These are phyloP conservation scores for Daboia siamensis DNA, from an alignment of 2,113 vertebrate species.

Conservation along the genomic window DNA sequence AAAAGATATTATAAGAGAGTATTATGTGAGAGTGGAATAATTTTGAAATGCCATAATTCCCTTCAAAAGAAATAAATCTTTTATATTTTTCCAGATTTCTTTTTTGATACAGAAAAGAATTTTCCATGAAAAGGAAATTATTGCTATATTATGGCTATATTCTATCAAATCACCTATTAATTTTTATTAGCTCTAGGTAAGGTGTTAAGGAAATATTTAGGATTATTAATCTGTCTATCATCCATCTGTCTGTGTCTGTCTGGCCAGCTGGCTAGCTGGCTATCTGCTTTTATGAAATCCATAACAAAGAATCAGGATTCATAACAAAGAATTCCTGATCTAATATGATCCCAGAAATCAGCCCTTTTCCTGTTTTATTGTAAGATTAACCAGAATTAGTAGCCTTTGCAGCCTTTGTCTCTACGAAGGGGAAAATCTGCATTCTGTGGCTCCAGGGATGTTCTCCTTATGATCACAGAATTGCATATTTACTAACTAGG, in stretches of 20 bases:
- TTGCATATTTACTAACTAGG: not conserved
- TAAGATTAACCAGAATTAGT: not conserved
- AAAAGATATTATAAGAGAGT: accelerated
- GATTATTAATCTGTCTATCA: not conserved
- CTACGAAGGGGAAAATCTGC: not conserved
- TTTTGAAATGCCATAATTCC: not conserved
- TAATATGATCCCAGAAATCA: not conserved
- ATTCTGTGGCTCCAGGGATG: not conserved
- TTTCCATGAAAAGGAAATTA: not conserved
- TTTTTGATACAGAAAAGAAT: not conserved
- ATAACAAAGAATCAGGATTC: not conserved
- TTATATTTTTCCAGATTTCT: not conserved
- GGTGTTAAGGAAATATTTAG: not conserved
- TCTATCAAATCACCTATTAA: not conserved
- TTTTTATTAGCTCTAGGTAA: not conserved
- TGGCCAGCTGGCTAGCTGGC: not conserved
- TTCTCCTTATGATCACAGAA: not conserved
- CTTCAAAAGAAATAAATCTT: not conserved
- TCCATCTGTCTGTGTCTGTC: not conserved
- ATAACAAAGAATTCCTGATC: not conserved
- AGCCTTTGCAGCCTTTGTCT: not conserved
- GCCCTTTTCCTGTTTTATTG: not conserved
- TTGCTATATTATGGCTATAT: not conserved
- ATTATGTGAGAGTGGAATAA: too few relatives aligned
- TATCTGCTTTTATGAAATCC: not conserved